phyloP scores from a whole-genome alignment of 2,113 vertebrate species.

The Todiramphus saurophagus region DNA sequence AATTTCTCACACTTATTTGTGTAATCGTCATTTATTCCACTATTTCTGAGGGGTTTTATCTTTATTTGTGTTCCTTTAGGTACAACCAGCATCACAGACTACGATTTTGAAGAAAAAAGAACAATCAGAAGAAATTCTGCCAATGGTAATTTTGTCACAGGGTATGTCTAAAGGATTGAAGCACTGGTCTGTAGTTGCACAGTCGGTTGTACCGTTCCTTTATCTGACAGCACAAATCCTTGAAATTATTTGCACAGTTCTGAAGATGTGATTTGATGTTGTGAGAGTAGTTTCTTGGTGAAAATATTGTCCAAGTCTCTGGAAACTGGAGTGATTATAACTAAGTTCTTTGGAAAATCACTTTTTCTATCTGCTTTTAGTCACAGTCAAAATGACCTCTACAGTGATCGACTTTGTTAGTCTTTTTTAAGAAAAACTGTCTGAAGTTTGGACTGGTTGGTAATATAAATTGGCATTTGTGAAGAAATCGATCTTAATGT shows the following conservation, averaged over 20 bases:
- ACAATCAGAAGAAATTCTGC: slow-evolving; percentile 45
- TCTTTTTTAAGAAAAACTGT: background rate
- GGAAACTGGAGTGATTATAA: background rate
- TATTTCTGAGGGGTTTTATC: background rate
- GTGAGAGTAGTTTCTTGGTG: background rate
- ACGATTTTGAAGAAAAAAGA: slow-evolving; percentile 61
- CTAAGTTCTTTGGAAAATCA: background rate
- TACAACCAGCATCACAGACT: background rate
- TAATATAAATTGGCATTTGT: background rate
- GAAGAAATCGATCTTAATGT: background rate
- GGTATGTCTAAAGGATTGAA: slow-evolving; percentile 51
- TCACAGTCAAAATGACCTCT: background rate
- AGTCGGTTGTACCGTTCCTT: background rate
- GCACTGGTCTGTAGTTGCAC: background rate
- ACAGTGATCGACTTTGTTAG: background rate
- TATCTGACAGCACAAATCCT: background rate
- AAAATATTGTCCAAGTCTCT: background rate
- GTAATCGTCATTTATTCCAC: background rate
- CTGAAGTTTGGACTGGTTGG: background rate
- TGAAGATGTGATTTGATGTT: background rate
- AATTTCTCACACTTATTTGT: background rate
- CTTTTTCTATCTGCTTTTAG: background rate
- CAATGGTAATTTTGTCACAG: background rate
- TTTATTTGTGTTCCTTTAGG: slow-evolving; percentile 32
- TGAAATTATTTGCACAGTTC: background rate